A percentile compares a stretch with the other conserved stretches of the same genome.
phyloP scores from a whole-genome alignment of 1,140 invertebrate species.

The Aphaenogaster ashmeadi region DNA sequence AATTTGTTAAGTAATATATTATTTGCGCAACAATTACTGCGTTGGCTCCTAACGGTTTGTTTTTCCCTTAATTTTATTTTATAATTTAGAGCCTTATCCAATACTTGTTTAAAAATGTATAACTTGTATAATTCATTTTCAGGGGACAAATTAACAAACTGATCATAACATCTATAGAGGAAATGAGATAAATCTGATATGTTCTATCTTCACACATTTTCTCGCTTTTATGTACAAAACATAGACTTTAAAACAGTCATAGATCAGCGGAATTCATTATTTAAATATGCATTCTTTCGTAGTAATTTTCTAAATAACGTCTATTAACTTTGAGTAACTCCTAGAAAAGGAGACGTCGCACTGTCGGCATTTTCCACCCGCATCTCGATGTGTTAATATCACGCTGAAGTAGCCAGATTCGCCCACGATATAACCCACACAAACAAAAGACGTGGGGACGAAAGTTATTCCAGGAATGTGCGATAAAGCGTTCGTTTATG shows the following conservation, averaged over 20 bases:
- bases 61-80: too few relatives aligned
- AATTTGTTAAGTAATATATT: too few relatives aligned
- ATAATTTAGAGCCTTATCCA: too few relatives aligned
- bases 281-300: not conserved
- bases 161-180: not conserved
- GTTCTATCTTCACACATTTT: not conserved
- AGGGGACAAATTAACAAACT: not conserved
- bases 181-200: not conserved
- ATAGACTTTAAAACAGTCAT: not conserved
- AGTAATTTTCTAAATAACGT: conserved; percentile 5
- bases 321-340: not conserved
- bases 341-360: not conserved
- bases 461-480: conserved; percentile 29
- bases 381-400: conserved; percentile 25
- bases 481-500: conserved; percentile 12
- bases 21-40: too few relatives aligned
- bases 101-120: not conserved
- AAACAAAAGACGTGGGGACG: not conserved
- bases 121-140: not conserved
- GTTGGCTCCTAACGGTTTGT: too few relatives aligned
- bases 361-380: not conserved
- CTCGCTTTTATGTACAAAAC: not conserved
- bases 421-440: not conserved
- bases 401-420: not conserved
- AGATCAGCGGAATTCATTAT: not conserved